phyloP scores from a whole-genome alignment of 2,113 vertebrate species.

The Mormyrus lacerda region DNA sequence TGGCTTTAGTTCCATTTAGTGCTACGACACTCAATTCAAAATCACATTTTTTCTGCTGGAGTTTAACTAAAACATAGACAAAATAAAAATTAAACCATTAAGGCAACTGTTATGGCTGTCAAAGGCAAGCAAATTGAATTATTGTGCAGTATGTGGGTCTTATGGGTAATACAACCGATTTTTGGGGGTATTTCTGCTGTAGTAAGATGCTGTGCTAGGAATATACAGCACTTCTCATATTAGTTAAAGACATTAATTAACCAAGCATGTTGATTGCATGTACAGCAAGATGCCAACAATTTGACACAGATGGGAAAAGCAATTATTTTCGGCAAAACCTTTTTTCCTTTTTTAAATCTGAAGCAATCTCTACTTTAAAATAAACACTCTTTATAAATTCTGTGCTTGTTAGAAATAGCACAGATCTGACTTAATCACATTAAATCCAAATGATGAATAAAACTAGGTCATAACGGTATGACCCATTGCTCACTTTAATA shows the following conservation, averaged over 20 bases:
- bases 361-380: conserved; percentile 6
- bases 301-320: neutral
- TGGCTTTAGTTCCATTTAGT: neutral
- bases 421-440: conserved; percentile 4
- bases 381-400: neutral
- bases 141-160: neutral
- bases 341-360: neutral
- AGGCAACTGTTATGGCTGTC: neutral
- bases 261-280: neutral
- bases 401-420: neutral
- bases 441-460: neutral
- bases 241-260: neutral
- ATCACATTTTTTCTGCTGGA: neutral
- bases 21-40: neutral
- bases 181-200: neutral
- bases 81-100: neutral
- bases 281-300: neutral
- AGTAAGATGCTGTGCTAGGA: neutral
- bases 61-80: neutral
- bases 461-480: neutral
- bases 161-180: neutral
- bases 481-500: neutral
- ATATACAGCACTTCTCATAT: neutral
- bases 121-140: neutral
- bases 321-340: neutral